Evolutionary conservation across 2,797 vertebrate species (phyloP), one percentile per base, ranked within the genome.

Genomic region (Parauchenoglanis ngamensis): DNA sequence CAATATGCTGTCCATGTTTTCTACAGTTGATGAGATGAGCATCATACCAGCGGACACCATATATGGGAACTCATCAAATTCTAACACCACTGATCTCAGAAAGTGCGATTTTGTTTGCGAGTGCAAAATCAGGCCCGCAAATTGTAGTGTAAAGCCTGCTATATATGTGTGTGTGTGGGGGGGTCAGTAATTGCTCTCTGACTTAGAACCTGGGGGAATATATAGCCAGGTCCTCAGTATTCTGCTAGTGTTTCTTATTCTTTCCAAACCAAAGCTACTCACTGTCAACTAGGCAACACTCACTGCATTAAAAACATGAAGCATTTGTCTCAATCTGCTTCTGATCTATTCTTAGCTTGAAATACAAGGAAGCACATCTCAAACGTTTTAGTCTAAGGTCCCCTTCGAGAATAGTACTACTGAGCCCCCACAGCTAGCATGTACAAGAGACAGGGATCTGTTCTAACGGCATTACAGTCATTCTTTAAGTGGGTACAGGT

Each of bases 301-400:
- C 70, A n/a, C 46, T 76, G 80, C 80, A 87, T 87, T 77, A 87
- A 83, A 35, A 87, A 44, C 57, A 83, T 15, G 7, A 63, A 67
- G 17, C 31, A 54, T 77, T 72, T 77, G 57, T 76, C 79, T 63
- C 54, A 59, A 10, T 35, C 56, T 67, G 61, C 44, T 52, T 65
- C 15, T 67, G 25, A 31, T 67, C 80, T 25, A 49, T 49, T 15
- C n/a, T 49, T 52, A 67, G 25, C 25, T 52, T 67, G 13, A 17
- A 83, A 49, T n/a, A 49, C n/a, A 46, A 82, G 15, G 7, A 54
- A 59, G 8, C 2, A 8, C 7, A n/a, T 82, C 61, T 49, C 12
- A 63, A 63, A 56, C 21, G 0, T 59, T 40, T 59, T 40, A 23
- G 1, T 13, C 35, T 44, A 82, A 19, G 13, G n/a, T n/a, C 25